These are phyloP conservation scores for Coptodon rendalli DNA, from an alignment of 2,113 vertebrate genomes.

Conservation along the genomic window DNA sequence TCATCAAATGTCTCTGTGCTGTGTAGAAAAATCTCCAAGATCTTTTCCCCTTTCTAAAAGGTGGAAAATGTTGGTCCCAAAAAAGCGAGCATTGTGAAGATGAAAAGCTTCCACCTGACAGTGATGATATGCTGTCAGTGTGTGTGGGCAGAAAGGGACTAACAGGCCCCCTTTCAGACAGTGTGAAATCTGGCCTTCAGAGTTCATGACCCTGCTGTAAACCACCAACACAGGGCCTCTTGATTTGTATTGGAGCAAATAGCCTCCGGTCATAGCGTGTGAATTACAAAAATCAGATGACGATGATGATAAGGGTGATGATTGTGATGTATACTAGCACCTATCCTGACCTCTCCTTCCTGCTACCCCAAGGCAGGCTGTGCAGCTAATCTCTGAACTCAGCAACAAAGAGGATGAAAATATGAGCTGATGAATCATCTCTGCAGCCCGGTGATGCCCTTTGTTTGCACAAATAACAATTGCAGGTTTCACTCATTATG, in stretches of 20 bases:
- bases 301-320: constrained; percentile 5
- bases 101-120: background rate
- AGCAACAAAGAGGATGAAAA: background rate
- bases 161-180: background rate
- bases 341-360: constrained; percentile 15
- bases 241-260: background rate
- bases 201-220: constrained; percentile 31
- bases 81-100: background rate
- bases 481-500: background rate
- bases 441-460: background rate
- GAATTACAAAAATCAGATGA: background rate
- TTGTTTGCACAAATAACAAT: background rate
- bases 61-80: background rate
- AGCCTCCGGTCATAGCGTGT: background rate
- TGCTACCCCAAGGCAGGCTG: background rate
- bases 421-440: background rate
- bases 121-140: background rate
- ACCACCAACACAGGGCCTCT: background rate
- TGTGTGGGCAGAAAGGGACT: background rate
- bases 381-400: background rate
- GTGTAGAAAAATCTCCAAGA: background rate
- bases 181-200: background rate
- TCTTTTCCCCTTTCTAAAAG: background rate
- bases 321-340: constrained; percentile 29
- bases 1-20: background rate